A percentile compares a stretch with the other conserved stretches of the same genome.
phyloP scores from a whole-genome alignment of 2,888 invertebrate genomes.

The Pherbina coryleti region DNA sequence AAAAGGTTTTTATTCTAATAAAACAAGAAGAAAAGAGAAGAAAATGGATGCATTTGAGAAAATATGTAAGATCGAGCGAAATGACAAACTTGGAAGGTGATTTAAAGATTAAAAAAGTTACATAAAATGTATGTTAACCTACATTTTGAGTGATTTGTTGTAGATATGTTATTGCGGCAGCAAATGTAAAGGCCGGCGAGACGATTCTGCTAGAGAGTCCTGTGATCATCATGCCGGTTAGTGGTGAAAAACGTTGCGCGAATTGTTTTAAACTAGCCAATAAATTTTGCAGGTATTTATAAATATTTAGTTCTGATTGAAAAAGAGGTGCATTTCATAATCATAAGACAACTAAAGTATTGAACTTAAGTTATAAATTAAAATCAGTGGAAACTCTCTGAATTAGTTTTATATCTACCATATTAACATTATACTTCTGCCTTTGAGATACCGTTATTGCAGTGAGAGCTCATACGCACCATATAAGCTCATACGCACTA shows the following conservation, averaged over 20 bases:
- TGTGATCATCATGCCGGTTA: slow-evolving; percentile 71
- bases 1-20: too few species aligned
- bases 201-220: slow-evolving; percentile 73
- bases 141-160: background rate
- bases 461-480: too few species aligned
- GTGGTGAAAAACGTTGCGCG: slow-evolving; percentile 69
- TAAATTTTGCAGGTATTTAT: slow-evolving; percentile 60
- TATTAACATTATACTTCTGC: too few species aligned
- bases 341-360: too few species aligned
- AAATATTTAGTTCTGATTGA: too few species aligned
- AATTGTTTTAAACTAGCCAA: slow-evolving; percentile 70
- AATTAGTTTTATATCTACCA: too few species aligned
- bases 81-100: slow-evolving; percentile 62
- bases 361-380: too few species aligned
- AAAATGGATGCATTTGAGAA: slow-evolving; percentile 59
- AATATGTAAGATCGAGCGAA: slow-evolving; percentile 59
- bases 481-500: too few species aligned
- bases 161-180: slow-evolving; percentile 72
- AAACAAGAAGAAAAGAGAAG: slow-evolving; percentile 2
- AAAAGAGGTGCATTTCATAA: too few species aligned
- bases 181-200: slow-evolving; percentile 73
- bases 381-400: too few species aligned
- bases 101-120: slow-evolving; percentile 8
- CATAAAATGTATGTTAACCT: slow-evolving; percentile 1
- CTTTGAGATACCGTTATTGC: too few species aligned